phyloP scores from a whole-genome alignment of 2,888 invertebrate species.

The Ramazzottius varieornatus region DNA sequence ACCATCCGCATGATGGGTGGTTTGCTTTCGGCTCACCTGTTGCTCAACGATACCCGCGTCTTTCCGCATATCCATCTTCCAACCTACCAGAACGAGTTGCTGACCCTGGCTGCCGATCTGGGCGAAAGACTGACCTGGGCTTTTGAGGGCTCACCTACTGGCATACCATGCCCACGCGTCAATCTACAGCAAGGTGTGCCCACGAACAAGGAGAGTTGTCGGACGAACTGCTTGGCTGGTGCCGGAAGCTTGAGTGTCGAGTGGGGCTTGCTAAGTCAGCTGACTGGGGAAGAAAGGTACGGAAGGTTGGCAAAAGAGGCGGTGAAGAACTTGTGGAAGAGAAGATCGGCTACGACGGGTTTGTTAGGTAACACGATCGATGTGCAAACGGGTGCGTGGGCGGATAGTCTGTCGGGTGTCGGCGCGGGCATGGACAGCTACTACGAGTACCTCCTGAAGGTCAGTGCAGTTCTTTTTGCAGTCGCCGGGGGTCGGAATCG shows the following conservation, averaged over 20 bases:
- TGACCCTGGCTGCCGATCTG: conserved; percentile 34
- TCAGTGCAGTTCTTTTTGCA: conserved; percentile 10
- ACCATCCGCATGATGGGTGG: conserved; percentile 34
- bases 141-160: conserved; percentile 32
- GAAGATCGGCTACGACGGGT: conserved; percentile 31
- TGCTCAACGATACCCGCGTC: conserved; percentile 27
- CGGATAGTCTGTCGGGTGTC: conserved; percentile 31
- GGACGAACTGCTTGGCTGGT: conserved; percentile 36
- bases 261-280: conserved; percentile 32
- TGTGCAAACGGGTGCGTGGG: conserved; percentile 35
- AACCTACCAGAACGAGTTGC: conserved; percentile 31
- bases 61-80: conserved; percentile 10
- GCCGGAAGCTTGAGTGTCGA: conserved; percentile 35
- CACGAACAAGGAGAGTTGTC: conserved; percentile 19
- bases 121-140: conserved; percentile 32
- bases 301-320: conserved; percentile 32
- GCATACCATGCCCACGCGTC: conserved; percentile 31
- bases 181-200: conserved; percentile 26
- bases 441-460: conserved; percentile 35
- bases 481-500: not conserved
- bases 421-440: conserved; percentile 36
- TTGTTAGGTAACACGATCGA: conserved; percentile 34
- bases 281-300: conserved; percentile 33
- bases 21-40: conserved; percentile 34
- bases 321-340: conserved; percentile 29